A percentile compares a stretch with the other conserved stretches of the same genome.
These are phyloP conservation scores for Lepilemur ruficaudatus DNA, from an alignment of 2,797 vertebrate species.

Conservation along the genomic window DNA sequence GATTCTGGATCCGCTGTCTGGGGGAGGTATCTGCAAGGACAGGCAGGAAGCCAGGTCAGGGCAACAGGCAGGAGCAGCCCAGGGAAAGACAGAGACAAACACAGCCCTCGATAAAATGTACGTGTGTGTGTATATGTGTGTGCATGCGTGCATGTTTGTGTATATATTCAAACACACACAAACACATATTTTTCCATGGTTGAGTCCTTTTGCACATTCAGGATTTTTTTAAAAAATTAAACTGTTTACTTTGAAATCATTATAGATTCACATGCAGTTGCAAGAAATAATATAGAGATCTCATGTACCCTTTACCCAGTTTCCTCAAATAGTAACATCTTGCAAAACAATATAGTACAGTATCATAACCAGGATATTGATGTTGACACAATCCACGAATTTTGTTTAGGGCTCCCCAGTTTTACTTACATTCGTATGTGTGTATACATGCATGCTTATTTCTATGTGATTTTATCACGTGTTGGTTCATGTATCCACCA, in stretches of 20 bases:
- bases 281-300: not conserved
- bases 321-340: not conserved
- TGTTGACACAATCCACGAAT: not conserved
- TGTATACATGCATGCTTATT: not conserved
- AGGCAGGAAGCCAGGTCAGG: conserved; percentile 30
- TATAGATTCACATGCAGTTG: not conserved
- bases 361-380: conserved; percentile 5
- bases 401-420: not conserved
- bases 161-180: not conserved
- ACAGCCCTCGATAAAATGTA: not conserved
- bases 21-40: conserved; percentile 90
- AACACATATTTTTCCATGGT: not conserved
- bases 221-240: not conserved
- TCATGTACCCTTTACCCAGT: not conserved
- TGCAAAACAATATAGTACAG: not conserved
- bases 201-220: not conserved
- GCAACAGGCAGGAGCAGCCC: not conserved
- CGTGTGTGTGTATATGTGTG: not conserved
- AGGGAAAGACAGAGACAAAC: conserved; percentile 17
- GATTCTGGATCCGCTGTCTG: conserved; percentile 91
- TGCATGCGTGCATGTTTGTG: not conserved
- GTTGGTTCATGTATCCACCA: not conserved
- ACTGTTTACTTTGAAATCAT: not conserved
- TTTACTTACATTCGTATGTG: not conserved
- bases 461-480: not conserved